Evolutionary conservation across 1,140 invertebrate species (phyloP).

Genomic region (Ctenoplectra terminalis): DNA sequence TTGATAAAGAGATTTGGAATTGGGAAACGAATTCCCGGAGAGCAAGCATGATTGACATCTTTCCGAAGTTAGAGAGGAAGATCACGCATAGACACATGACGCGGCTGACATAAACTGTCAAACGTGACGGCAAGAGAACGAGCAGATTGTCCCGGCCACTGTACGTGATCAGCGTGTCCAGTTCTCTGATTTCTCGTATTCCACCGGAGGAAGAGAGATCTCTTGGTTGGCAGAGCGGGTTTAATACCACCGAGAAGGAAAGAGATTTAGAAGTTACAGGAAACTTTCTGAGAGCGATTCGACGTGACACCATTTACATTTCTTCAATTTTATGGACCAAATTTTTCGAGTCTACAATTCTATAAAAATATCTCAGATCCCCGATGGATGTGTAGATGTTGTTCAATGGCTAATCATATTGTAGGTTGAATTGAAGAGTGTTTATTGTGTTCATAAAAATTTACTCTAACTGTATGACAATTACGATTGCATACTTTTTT

Average conservation of each 20-base stretch:
- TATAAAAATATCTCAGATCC: no score
- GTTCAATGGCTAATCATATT: no score
- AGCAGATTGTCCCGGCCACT: constrained; percentile 68
- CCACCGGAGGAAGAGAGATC: constrained; percentile 23
- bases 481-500: no score
- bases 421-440: no score
- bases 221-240: not conserved
- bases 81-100: constrained; percentile 69
- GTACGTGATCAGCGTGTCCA: constrained; percentile 75
- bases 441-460: no score
- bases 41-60: constrained; percentile 72
- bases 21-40: constrained; percentile 55
- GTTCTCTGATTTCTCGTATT: constrained; percentile 54
- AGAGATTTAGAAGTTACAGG: not conserved
- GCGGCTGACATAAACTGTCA: constrained; percentile 75
- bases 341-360: no score
- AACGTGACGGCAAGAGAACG: constrained; percentile 71
- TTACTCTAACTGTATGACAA: no score
- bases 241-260: constrained; percentile 13
- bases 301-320: constrained; percentile 72
- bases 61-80: constrained; percentile 53
- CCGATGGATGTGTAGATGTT: no score
- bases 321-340: constrained; percentile 66
- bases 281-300: constrained; percentile 40
- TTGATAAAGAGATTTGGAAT: constrained; percentile 60